phyloP scores from a whole-genome alignment of 1,140 invertebrate genomes.

The Leptonema lineaticorne region DNA sequence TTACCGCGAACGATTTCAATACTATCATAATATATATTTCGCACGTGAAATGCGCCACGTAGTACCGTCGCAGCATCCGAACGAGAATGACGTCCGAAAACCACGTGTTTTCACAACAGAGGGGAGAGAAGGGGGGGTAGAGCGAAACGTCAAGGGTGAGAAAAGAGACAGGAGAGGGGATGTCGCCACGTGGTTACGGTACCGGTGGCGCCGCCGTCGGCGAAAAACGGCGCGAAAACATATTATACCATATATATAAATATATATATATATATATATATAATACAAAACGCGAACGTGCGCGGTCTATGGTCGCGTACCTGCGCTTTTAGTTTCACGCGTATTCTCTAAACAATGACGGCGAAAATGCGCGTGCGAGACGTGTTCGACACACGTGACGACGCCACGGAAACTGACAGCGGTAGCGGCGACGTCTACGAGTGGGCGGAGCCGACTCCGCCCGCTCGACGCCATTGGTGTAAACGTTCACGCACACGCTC shows the following conservation, averaged over 20 bases:
- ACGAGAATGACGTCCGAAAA: not conserved
- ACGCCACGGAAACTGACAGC: not conserved
- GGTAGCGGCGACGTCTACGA: not conserved
- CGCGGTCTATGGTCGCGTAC: too few relatives aligned
- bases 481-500: slow-evolving; percentile 11
- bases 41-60: slow-evolving; percentile 34
- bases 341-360: too few relatives aligned
- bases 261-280: too few relatives aligned
- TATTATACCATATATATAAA: too few relatives aligned
- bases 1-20: too few relatives aligned
- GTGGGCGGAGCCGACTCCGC: slow-evolving; percentile 18
- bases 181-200: not conserved
- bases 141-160: not conserved
- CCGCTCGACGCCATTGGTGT: slow-evolving; percentile 24
- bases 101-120: not conserved
- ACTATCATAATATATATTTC: too few relatives aligned
- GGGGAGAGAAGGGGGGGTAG: not conserved
- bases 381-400: not conserved
- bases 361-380: not conserved
- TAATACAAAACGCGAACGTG: too few relatives aligned
- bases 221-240: too few relatives aligned
- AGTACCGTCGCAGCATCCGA: not conserved
- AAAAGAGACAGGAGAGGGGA: not conserved
- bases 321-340: not conserved
- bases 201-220: too few relatives aligned